Percentiles rank a stretch among this genome's conserved stretches.
phyloP scores from a whole-genome alignment of 1,140 invertebrate genomes.

The Helicoverpa armigera region DNA sequence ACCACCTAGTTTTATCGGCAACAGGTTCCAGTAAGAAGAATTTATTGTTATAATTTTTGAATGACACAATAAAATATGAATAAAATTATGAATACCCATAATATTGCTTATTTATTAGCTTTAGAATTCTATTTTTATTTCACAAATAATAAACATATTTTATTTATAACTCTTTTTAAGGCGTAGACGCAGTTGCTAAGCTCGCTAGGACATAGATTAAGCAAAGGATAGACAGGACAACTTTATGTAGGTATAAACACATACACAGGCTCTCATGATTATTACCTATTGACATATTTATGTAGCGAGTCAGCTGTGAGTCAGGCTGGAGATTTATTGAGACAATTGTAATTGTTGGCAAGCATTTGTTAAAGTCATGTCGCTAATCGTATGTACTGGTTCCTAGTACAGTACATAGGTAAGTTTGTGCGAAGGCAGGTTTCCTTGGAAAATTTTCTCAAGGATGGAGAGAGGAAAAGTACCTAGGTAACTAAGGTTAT shows the following conservation, averaged over 20 bases:
- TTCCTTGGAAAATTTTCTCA: background rate
- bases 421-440: background rate
- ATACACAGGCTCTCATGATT: background rate
- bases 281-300: slow-evolving; percentile 32
- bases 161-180: background rate
- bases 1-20: too few relatives aligned
- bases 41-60: too few relatives aligned
- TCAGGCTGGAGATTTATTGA: slow-evolving; percentile 44
- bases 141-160: too few relatives aligned
- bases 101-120: too few relatives aligned
- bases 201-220: background rate
- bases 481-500: too few relatives aligned
- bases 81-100: too few relatives aligned
- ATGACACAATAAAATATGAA: too few relatives aligned
- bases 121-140: too few relatives aligned
- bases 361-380: background rate
- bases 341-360: slow-evolving; percentile 42
- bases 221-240: background rate
- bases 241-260: background rate
- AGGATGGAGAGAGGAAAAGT: too few relatives aligned
- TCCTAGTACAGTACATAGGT: slow-evolving; percentile 1
- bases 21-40: too few relatives aligned
- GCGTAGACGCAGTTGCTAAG: background rate
- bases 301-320: slow-evolving; percentile 10
- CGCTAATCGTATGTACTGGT: background rate